Evolutionary conservation across 2,888 invertebrate genomes (phyloP), one percentile per base, ranked within the genome.

Genomic region (Teleiodes luculella): DNA sequence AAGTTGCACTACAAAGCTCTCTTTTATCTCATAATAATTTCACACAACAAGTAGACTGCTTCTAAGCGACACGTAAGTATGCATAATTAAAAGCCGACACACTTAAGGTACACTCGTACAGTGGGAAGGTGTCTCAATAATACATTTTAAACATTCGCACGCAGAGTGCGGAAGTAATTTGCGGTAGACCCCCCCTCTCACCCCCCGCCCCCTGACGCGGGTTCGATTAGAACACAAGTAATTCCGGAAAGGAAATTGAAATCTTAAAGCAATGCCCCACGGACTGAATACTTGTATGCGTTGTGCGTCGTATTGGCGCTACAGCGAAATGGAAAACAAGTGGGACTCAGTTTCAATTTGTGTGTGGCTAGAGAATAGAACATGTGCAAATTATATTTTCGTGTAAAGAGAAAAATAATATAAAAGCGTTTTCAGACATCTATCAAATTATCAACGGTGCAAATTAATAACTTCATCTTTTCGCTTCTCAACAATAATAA

Each of bases 201-300:
- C 60, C 16, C 56, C 60, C 55, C 68, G 64, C 65, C 64, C 84
- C 86, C 75, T 76, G 82, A 86, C 86, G 86, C 86, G 82, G 83
- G 88, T 86, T 87, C 88, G 87, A 89, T 89, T 88, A 87, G 82
- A 85, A 80, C 75, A 81, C 85, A 83, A 86, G 87, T 89, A 88
- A 89, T 89, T 89, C 84, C 86, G 83, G 80, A 80, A 87, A 86
- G 88, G 88, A 89, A 89, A 89, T 89, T 88, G 88, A 89, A 89
- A 89, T 88, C 87, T 88, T 86, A 84, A 81, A 81, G 87, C 83
- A 86, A 85, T 86, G 82, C 87, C 81, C 87, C 72, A 81, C 76
- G 80, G 88, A 87, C 77, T 81, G 76, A 66, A 80, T 82, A 79
- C 80, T 81, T 76, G 78, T 74, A 24, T 24, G 24, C 6, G 3